Conservation (phyloP, 2,113 vertebrate genomes). For the Triplophysa dalaica region DNA sequence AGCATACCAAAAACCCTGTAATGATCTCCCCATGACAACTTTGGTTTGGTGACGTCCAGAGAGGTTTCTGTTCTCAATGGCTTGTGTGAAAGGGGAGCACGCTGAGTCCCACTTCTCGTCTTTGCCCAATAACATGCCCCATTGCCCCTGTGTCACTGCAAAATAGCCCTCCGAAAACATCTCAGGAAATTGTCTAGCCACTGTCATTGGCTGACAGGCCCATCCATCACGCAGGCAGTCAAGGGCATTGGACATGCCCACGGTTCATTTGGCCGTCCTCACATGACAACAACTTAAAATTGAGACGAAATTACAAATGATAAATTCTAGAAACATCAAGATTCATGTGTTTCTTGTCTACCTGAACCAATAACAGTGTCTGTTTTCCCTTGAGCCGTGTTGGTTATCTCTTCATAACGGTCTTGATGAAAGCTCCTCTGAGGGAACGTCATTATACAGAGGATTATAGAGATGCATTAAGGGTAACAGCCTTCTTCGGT, state of each 20-base stretch:
- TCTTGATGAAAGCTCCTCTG: conserved; percentile 24
- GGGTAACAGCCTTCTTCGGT: conserved; percentile 9
- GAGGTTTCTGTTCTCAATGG: conserved; percentile 22
- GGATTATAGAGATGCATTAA: conserved; percentile 26
- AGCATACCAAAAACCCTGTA: conserved; percentile 3
- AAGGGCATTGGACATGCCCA: conserved; percentile 41
- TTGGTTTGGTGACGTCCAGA: not conserved
- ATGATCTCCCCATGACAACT: not conserved
- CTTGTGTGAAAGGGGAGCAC: conserved; percentile 10
- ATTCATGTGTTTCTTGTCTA: not conserved
- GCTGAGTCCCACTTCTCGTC: conserved; percentile 30
- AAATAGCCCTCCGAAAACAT: conserved; percentile 56
- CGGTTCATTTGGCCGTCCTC: conserved; percentile 44
- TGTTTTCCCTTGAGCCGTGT: conserved; percentile 78
- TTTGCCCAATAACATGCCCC: conserved; percentile 56
- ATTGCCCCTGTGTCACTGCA: conserved; percentile 58
- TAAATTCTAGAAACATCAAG: conserved; percentile 13
- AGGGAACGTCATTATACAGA: conserved; percentile 7
- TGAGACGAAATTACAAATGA: not conserved
- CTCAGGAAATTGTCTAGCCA: conserved; percentile 53
- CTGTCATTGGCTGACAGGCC: conserved; percentile 56
- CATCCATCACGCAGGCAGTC: conserved; percentile 55
- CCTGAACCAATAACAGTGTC: conserved; percentile 76
- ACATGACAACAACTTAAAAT: conserved; percentile 34
- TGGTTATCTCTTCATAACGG: conserved; percentile 14